A percentile compares a stretch with the other conserved stretches of the same genome.
phyloP scores from a whole-genome alignment of 1,140 invertebrate species.

The Polypedilum vanderplanki region DNA sequence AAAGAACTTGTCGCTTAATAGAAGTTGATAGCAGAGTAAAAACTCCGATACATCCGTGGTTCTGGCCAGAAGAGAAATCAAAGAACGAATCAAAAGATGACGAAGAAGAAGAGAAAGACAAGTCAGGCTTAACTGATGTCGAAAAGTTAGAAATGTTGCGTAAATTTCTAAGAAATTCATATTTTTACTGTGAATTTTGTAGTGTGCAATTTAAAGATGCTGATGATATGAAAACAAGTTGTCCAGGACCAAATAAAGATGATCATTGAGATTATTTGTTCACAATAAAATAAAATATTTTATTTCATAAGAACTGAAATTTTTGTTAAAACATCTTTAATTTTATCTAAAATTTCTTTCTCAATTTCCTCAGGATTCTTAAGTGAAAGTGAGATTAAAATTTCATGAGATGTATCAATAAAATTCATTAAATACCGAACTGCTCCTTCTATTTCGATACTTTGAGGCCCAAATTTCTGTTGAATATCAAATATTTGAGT shows the following conservation, averaged over 20 bases:
- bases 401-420: not conserved
- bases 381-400: not conserved
- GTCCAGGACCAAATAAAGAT: conserved; percentile 57
- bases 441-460: conserved; percentile 16
- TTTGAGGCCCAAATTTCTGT: not conserved
- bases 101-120: conserved; percentile 37
- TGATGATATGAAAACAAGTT: conserved; percentile 56
- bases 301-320: not conserved
- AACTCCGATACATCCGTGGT: conserved; percentile 56
- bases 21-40: conserved; percentile 51
- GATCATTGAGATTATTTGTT: conserved; percentile 49
- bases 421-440: conserved; percentile 5
- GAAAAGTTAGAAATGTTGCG: conserved; percentile 60
- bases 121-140: conserved; percentile 33
- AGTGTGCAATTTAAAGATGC: conserved; percentile 55
- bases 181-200: conserved; percentile 76
- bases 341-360: not conserved
- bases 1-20: conserved; percentile 67
- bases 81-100: conserved; percentile 40
- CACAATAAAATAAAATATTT: not conserved
- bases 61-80: conserved; percentile 53
- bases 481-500: conserved; percentile 16
- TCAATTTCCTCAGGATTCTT: not conserved
- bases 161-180: conserved; percentile 57
- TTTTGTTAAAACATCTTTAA: not conserved